These are phyloP conservation scores for Gonatopus flavifemur DNA, from an alignment of 1,140 invertebrate species.

Conservation along the genomic window DNA sequence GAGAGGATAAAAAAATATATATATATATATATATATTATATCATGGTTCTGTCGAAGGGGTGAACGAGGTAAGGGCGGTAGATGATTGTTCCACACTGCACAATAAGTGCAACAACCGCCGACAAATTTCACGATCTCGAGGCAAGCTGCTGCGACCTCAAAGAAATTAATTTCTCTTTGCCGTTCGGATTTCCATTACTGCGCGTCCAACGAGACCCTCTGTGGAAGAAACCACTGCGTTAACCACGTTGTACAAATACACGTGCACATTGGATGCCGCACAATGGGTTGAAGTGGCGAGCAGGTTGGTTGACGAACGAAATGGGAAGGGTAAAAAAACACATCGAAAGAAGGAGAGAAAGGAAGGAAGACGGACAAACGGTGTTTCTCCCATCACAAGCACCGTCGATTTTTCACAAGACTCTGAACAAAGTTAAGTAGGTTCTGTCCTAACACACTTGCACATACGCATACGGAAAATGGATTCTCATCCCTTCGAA, in stretches of 20 bases:
- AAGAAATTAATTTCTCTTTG: slow-evolving; percentile 17
- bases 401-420: not conserved
- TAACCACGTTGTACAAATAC: not conserved
- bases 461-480: no score
- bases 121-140: no score
- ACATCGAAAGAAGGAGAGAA: not conserved
- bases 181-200: slow-evolving; percentile 17
- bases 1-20: no score
- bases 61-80: no score
- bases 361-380: not conserved
- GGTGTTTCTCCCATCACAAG: slow-evolving; percentile 1
- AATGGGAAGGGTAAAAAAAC: not conserved
- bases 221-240: not conserved
- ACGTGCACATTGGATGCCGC: not conserved
- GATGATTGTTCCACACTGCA: no score
- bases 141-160: no score
- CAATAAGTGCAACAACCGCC: no score
- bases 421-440: slow-evolving; percentile 3
- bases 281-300: slow-evolving; percentile 3
- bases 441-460: no score
- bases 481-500: no score
- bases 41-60: no score
- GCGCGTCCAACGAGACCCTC: not conserved
- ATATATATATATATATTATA: no score
- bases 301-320: slow-evolving; percentile 5